phyloP scores from a whole-genome alignment of 2,888 invertebrate species.

The Thymelicus sylvestris region DNA sequence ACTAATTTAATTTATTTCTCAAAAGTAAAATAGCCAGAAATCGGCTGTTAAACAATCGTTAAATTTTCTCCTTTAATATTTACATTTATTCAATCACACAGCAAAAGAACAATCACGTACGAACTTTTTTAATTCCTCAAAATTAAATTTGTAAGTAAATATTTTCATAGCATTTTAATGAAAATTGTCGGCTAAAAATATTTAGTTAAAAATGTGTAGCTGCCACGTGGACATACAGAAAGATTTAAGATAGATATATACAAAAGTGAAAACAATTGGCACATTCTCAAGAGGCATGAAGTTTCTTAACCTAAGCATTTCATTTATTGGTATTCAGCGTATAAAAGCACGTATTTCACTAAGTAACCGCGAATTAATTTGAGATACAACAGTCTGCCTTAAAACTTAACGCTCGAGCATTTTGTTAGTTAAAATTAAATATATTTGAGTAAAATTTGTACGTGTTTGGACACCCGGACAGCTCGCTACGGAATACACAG shows the following conservation, averaged over 20 bases:
- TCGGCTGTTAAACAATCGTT: too few species aligned
- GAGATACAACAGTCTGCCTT: constrained; percentile 30
- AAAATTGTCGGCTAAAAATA: background rate
- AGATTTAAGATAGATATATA: constrained; percentile 7
- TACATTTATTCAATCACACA: too few species aligned
- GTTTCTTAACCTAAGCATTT: constrained; percentile 15
- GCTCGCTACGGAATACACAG: constrained; percentile 6
- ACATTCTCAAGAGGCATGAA: constrained; percentile 28
- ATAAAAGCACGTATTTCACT: constrained; percentile 19
- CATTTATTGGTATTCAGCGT: constrained; percentile 19
- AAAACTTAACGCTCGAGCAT: constrained; percentile 11
- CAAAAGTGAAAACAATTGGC: constrained; percentile 33
- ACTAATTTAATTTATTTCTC: too few species aligned
- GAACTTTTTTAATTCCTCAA: too few species aligned
- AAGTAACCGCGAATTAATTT: constrained; percentile 20
- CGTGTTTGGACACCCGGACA: constrained; percentile 15
- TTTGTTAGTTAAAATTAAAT: constrained; percentile 31
- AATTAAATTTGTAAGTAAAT: too few species aligned
- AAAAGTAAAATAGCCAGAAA: too few species aligned
- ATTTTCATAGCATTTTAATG: too few species aligned
- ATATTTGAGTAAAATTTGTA: constrained; percentile 34
- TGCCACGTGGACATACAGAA: constrained; percentile 1
- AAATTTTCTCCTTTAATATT: too few species aligned
- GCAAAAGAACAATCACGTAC: too few species aligned
- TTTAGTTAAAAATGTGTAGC: background rate